A percentile compares a stretch with the other conserved stretches of the same genome.
phyloP scores from a whole-genome alignment of 35 echinoderm and acorn worm genomes.

The Apostichopus parvimensis region DNA sequence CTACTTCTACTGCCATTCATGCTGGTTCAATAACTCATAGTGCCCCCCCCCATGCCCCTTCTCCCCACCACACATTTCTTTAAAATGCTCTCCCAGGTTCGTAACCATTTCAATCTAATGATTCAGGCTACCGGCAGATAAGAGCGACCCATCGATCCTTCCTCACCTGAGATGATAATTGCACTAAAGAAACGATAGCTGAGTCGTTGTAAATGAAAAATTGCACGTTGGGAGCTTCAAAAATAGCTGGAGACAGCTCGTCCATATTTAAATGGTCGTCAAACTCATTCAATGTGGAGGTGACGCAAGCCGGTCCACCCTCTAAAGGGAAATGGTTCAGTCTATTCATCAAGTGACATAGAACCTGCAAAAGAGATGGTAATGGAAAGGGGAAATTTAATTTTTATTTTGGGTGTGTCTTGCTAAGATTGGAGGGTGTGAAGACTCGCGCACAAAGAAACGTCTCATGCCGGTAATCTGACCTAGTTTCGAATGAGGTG shows the following conservation, averaged over 20 bases:
- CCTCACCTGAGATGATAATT: slow-evolving; percentile 80
- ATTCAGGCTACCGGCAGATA: no score
- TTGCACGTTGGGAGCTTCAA: slow-evolving; percentile 87
- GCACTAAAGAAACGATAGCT: slow-evolving; percentile 74
- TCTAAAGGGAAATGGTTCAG: slow-evolving; percentile 93
- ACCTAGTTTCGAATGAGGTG: no score
- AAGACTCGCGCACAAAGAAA: no score
- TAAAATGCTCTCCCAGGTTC: background rate
- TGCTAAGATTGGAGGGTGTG: no score
- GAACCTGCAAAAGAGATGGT: slow-evolving; percentile 61
- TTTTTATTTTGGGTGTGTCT: background rate
- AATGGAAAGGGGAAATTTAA: background rate
- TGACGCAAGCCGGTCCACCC: slow-evolving; percentile 89
- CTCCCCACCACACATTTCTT: background rate
- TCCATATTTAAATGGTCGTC: slow-evolving; percentile 85
- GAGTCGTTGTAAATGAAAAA: slow-evolving; percentile 97
- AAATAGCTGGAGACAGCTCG: slow-evolving; percentile 77
- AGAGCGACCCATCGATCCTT: background rate
- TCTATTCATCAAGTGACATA: slow-evolving; percentile 88
- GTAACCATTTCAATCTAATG: no score
- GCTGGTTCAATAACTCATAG: no score
- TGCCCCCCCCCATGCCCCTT: background rate
- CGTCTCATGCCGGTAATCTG: no score
- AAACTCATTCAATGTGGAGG: slow-evolving; percentile 82
- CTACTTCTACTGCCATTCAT: no score